Conservation (phyloP, 2,113 vertebrate genomes). For the Tichodroma muraria region DNA sequence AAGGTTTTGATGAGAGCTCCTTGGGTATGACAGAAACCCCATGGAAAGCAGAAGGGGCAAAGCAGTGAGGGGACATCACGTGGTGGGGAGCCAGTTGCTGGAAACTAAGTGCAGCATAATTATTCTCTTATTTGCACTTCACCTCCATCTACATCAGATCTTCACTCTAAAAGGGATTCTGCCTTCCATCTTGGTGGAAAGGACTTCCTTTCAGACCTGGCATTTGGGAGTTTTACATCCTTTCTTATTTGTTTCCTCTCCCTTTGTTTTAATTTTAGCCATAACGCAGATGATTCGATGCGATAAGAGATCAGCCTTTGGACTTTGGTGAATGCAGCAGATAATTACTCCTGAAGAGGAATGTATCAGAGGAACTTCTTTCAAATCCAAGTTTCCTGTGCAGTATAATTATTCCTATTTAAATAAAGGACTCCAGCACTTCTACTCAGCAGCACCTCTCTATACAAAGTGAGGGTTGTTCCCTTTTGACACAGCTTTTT, state of each 20-base stretch:
- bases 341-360: constrained; percentile 17
- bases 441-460: constrained; percentile 18
- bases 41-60: background rate
- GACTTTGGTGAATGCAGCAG: background rate
- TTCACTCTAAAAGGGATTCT: background rate
- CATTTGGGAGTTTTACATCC: background rate
- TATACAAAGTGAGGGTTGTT: background rate
- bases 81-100: background rate
- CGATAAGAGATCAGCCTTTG: background rate
- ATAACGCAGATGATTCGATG: background rate
- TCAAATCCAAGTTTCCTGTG: constrained; percentile 47
- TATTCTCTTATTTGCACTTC: background rate
- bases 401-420: constrained; percentile 46
- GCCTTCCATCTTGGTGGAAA: background rate
- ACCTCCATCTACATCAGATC: background rate
- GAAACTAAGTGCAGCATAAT: background rate
- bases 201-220: background rate
- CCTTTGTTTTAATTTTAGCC: constrained; percentile 1
- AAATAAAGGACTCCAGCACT: constrained; percentile 34
- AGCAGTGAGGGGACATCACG: background rate
- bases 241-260: background rate
- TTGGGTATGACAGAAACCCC: background rate
- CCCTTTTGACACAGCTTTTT: constrained; percentile 27
- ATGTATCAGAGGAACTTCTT: constrained; percentile 49
- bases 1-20: background rate